Evolutionary conservation across 2,888 invertebrate species (phyloP).

Genomic region (Rhodophaea formosa): DNA sequence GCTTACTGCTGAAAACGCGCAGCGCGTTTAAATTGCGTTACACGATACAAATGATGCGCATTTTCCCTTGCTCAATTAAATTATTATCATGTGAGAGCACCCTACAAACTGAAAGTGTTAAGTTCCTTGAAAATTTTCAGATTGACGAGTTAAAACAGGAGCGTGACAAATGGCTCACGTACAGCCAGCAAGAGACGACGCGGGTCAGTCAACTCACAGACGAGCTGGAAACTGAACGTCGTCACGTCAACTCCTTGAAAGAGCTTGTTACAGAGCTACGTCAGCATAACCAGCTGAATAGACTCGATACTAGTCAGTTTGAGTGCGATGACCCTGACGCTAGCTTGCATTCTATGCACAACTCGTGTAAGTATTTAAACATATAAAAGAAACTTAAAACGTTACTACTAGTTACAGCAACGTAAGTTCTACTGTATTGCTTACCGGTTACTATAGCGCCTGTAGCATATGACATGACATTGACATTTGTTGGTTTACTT

Average conservation of each 20-base stretch:
- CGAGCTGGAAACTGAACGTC: slow-evolving; percentile 55
- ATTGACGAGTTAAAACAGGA: slow-evolving; percentile 71
- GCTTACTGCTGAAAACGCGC: no score
- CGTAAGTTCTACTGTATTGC: no score
- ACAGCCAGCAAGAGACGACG: slow-evolving; percentile 52
- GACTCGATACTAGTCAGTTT: slow-evolving; percentile 56
- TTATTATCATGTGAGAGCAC: no score
- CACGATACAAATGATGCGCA: no score
- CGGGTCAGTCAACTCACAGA: slow-evolving; percentile 48
- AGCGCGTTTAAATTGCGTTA: no score
- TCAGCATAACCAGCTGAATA: slow-evolving; percentile 58
- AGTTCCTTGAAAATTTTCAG: slow-evolving; percentile 40
- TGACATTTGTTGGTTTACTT: no score
- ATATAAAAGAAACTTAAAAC: slow-evolving; percentile 10
- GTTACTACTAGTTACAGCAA: no score
- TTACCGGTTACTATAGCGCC: no score
- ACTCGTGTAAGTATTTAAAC: slow-evolving; percentile 53
- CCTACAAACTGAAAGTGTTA: not conserved
- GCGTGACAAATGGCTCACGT: slow-evolving; percentile 56
- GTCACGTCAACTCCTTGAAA: slow-evolving; percentile 43
- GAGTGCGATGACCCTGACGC: slow-evolving; percentile 70
- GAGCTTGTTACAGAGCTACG: slow-evolving; percentile 60
- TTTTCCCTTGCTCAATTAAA: no score
- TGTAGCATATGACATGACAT: no score
- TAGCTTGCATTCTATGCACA: slow-evolving; percentile 54